Percentiles rank a stretch among this genome's conserved stretches.
phyloP scores from a whole-genome alignment of 2,888 invertebrate genomes.

The Lamellibrachia satsuma region DNA sequence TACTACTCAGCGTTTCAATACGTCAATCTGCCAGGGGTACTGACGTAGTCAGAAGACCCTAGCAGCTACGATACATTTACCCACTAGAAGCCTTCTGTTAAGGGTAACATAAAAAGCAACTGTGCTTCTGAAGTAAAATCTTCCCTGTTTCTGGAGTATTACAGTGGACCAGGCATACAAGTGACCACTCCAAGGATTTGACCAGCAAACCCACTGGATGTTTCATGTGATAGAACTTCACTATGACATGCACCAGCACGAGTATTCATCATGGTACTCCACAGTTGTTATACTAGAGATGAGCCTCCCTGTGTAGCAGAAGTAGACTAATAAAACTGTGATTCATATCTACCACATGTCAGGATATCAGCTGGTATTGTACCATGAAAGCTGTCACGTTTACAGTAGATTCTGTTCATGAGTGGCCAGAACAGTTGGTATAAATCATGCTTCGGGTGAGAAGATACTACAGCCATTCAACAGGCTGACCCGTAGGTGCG shows the following conservation, averaged over 20 bases:
- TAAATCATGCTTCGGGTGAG: neutral
- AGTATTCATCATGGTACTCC: neutral
- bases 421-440: neutral
- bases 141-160: too few relatives aligned
- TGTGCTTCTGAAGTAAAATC: neutral
- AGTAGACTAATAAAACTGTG: neutral
- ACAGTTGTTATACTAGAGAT: too few relatives aligned
- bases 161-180: too few relatives aligned
- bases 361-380: neutral
- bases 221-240: neutral
- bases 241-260: neutral
- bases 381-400: neutral
- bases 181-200: too few relatives aligned
- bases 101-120: neutral
- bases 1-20: too few relatives aligned
- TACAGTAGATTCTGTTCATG: neutral
- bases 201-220: too few relatives aligned
- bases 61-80: neutral
- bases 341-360: neutral
- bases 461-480: neutral
- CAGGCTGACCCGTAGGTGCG: neutral
- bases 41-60: too few relatives aligned
- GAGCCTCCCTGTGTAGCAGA: neutral
- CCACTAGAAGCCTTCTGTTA: neutral
- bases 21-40: too few relatives aligned